Evolutionary conservation across 1,140 invertebrate genomes (phyloP).

Genomic region (Lasioglossum albipes): DNA sequence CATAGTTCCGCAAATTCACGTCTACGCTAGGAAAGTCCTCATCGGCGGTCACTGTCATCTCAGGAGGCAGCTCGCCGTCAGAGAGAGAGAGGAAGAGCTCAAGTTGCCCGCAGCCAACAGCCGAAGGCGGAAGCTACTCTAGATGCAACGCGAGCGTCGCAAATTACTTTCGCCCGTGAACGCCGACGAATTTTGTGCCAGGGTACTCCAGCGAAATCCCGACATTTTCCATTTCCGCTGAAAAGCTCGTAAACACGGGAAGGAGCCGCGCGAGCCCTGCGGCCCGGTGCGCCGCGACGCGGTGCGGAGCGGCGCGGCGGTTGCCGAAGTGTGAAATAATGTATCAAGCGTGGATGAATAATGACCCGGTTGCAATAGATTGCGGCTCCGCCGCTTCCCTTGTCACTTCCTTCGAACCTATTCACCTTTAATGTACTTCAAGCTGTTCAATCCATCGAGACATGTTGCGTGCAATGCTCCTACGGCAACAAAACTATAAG

Average conservation of each 20-base stretch:
- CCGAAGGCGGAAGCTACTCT: conserved; percentile 51
- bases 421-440: background rate
- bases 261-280: conserved; percentile 4
- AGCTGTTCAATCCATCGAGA: background rate
- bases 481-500: too few species aligned
- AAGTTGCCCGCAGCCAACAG: conserved; percentile 25
- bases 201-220: conserved; percentile 53
- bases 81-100: background rate
- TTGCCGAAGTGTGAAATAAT: conserved; percentile 59
- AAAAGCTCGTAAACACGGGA: conserved; percentile 52
- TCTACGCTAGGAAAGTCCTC: background rate
- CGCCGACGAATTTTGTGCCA: conserved; percentile 44
- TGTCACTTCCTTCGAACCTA: conserved; percentile 13
- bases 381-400: conserved; percentile 6
- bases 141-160: conserved; percentile 46
- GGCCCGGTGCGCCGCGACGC: background rate
- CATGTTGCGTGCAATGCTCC: too few species aligned
- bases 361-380: conserved; percentile 47
- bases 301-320: background rate
- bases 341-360: conserved; percentile 57
- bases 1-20: conserved; percentile 24
- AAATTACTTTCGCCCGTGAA: conserved; percentile 55
- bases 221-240: conserved; percentile 62
- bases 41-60: background rate
- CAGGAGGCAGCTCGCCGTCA: background rate